Conservation (phyloP, 2,888 invertebrate species). For the Netelia fuscicornis region DNA sequence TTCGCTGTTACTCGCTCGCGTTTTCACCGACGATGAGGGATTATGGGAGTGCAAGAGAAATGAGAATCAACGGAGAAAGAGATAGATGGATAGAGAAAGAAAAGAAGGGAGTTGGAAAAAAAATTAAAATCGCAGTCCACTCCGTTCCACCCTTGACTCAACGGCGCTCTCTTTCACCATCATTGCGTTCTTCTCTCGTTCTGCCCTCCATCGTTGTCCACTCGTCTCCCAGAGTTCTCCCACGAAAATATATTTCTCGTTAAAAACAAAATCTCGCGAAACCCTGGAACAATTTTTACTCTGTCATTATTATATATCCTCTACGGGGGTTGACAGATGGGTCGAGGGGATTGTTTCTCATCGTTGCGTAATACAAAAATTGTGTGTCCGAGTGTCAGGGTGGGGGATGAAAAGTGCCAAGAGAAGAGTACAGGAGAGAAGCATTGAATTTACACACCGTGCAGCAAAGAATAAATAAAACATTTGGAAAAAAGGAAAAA, state of each 20-base stretch:
- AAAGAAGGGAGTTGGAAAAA: slow-evolving; percentile 54
- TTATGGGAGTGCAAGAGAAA: slow-evolving; percentile 16
- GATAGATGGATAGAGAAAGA: slow-evolving; percentile 10
- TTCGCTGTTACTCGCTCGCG: slow-evolving; percentile 62
- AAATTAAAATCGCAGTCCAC: slow-evolving; percentile 67
- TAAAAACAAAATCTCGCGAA: slow-evolving; percentile 55
- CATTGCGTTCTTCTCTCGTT: slow-evolving; percentile 12
- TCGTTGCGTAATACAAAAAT: slow-evolving; percentile 43
- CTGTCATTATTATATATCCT: slow-evolving; percentile 46
- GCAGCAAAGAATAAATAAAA: slow-evolving; percentile 50
- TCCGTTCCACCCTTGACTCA: slow-evolving; percentile 54
- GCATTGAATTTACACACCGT: slow-evolving; percentile 58
- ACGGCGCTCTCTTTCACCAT: slow-evolving; percentile 23
- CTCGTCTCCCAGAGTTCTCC: slow-evolving; percentile 38
- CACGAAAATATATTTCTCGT: slow-evolving; percentile 65
- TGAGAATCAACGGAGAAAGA: slow-evolving; percentile 28
- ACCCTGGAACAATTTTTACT: not conserved
- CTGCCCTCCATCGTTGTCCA: slow-evolving; percentile 42
- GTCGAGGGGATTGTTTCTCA: slow-evolving; percentile 40
- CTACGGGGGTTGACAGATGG: not conserved
- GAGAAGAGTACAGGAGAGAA: slow-evolving; percentile 3
- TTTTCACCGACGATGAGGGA: slow-evolving; percentile 37
- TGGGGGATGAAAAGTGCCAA: slow-evolving; percentile 8
- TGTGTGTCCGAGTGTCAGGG: slow-evolving; percentile 29
- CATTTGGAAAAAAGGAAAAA: slow-evolving; percentile 44